Evolutionary conservation across 2,888 invertebrate species (phyloP), one percentile per base, ranked within the genome.

Genomic region (Nemotelus pantherinus): DNA sequence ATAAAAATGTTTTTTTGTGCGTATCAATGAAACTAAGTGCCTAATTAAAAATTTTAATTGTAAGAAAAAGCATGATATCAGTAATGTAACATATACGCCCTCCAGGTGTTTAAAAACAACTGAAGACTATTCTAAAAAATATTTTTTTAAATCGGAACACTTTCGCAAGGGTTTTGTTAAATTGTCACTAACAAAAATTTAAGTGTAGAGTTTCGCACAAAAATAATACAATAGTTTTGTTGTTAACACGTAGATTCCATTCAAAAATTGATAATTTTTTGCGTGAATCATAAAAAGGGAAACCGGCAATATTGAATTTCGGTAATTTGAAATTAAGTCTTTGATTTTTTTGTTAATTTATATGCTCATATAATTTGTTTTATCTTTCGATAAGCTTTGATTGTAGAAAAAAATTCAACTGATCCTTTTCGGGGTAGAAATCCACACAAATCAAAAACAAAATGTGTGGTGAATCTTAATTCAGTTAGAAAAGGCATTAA

Each of bases 1-100:
- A 25, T 48, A 70, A 57, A 72, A 53, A 55, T 60, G 48, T 53
- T n/a, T 45, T 74, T 74, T 44, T 10, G n/a, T 44, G 10, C 6
- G 58, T 7, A 64, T 63, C 48, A 53, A 76, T 48, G 55, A 50
- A 55, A 71, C 25, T 55, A 71, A 25, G 25, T 25, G 25, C 25
- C 25, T 25, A 25, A 25, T 25, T 25, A 25, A 25, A 25, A 25
- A 25, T 25, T 25, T 25, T 25, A 25, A 25, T 25, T 25, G 25
- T 25, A 25, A 45, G 47, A 47, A 65, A 41, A 43, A 65, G 47
- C 65, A 47, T 65, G 65, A 9, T 65, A 65, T 44, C 7, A 60
- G 39, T 60, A 60, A 60, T 60, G 25, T 25, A 25, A 25, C 25
- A 25, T 25, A 25, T 25, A 25, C 25, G 25, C 25, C 25, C 25